Percentiles rank a stretch among this genome's conserved stretches.
Evolutionary conservation across 2,113 vertebrate species (phyloP).

Genomic region (Carassius gibelio): DNA sequence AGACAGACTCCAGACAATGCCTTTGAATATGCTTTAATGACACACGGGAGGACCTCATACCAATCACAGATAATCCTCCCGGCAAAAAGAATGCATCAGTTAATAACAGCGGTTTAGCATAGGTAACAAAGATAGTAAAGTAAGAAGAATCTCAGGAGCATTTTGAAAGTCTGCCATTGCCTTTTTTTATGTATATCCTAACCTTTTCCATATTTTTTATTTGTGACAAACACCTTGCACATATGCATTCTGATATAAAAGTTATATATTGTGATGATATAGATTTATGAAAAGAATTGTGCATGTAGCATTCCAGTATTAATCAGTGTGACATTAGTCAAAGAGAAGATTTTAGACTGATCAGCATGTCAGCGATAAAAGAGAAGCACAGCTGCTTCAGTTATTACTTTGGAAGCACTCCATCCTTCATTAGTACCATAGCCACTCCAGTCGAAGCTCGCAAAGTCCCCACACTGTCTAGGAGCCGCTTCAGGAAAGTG

Average conservation of each 20-base stretch:
- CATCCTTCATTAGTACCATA: constrained; percentile 59
- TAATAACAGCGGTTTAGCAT: no score
- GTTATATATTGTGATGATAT: neutral
- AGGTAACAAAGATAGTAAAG: no score
- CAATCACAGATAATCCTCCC: no score
- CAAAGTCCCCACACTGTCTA: constrained; percentile 60
- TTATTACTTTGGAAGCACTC: constrained; percentile 56
- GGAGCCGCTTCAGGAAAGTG: constrained; percentile 52
- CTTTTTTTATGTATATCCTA: no score
- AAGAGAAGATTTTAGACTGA: neutral
- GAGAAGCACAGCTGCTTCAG: constrained; percentile 59
- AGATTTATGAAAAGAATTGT: neutral
- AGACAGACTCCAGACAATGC: no score
- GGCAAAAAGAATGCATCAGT: no score
- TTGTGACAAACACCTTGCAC: neutral
- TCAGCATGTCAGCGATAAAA: constrained; percentile 44
- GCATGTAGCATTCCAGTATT: neutral
- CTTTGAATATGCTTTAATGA: no score
- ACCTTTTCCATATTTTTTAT: no score
- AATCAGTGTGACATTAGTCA: neutral
- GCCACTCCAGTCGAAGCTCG: constrained; percentile 58
- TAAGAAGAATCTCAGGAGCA: no score
- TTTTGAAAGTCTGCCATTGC: no score
- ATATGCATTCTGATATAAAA: neutral
- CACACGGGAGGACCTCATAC: no score